Percentiles rank a stretch among this genome's conserved stretches.
Evolutionary conservation across 37 sponge, comb jelly and placozoan species (phyloP).

Genomic region (Ianthella basta): DNA sequence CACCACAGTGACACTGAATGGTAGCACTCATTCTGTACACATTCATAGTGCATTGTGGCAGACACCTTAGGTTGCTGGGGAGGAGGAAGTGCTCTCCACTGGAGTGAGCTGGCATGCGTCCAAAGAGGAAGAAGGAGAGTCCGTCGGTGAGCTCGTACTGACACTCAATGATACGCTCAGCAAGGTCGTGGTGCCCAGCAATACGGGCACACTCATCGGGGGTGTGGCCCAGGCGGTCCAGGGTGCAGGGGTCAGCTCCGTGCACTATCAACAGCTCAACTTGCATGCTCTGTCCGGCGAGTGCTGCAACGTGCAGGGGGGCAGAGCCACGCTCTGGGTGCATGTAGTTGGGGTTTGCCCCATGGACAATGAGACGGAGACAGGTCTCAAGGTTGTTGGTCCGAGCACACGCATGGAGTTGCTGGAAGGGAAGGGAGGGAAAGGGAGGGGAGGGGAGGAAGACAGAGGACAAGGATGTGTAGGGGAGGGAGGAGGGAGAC

Average conservation of each 20-base stretch:
- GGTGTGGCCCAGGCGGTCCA: conserved; percentile 92
- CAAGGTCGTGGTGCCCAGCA: conserved; percentile 89
- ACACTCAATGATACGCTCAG: conserved; percentile 87
- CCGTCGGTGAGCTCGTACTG: conserved; percentile 95
- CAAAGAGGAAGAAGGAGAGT: conserved; percentile 85
- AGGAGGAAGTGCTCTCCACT: conserved; percentile 82
- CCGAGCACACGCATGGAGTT: conserved; percentile 92
- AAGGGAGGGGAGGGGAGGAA: neutral
- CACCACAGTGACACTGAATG: too few relatives aligned
- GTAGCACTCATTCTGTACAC: too few relatives aligned
- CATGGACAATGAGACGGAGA: conserved; percentile 82
- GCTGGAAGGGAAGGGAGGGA: conserved; percentile 46
- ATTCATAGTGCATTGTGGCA: neutral
- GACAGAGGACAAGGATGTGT: neutral
- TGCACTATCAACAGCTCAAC: conserved; percentile 91
- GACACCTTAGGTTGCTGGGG: conserved; percentile 41
- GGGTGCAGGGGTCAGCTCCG: conserved; percentile 86
- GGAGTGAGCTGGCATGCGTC: conserved; percentile 77
- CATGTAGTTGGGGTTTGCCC: conserved; percentile 88
- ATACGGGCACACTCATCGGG: conserved; percentile 97
- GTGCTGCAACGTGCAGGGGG: conserved; percentile 88
- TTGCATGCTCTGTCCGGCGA: conserved; percentile 91
- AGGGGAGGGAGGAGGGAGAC: neutral
- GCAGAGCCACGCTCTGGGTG: conserved; percentile 81
- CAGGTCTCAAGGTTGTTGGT: conserved; percentile 90